Evolutionary conservation across 2,888 invertebrate species (phyloP), one percentile per base, ranked within the genome.

Genomic region (Ochropacha duplaris): DNA sequence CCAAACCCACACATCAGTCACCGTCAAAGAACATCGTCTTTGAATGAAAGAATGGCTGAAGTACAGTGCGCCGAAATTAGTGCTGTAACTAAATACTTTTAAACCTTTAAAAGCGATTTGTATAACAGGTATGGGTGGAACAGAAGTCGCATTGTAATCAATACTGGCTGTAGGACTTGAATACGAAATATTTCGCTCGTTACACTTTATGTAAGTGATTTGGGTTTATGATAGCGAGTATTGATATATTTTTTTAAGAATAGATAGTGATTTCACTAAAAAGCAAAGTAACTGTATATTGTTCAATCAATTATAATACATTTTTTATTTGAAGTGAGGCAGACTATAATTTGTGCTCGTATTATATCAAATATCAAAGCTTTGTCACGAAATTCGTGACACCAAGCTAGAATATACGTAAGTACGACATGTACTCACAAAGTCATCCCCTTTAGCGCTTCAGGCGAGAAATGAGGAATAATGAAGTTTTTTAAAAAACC

Each of bases 61-160:
- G 12, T 12, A 11, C 12, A 12, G 2, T 2, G 31, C 28, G 28
- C 8, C 28, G 28, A 31, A 12, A 61, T 65, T 71, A 76, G 44
- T 44, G 44, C 44, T 5, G 19, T 19, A 19, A 24, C n/a, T n/a
- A 44, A 44, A 44, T 9, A 19, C 44, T 19, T 19, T 16, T 19
- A 19, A 44, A 19, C 44, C 14, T 44, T 6, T 19, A 19, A 44
- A 44, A 44, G 19, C 9, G 19, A 16, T 44, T 44, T 44, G 9
- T 44, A 44, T 16, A 44, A 16, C n/a, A 2, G 44, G n/a, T 39
- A 44, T 19, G 19, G 14, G 44, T 44, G 19, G 44, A 19, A 44
- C 44, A 19, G 44, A 19, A 44, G 44, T 44, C 44, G 44, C 44
- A 44, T 44, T 44, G 19, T 44, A 44, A 44, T 44, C 44, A 44